A percentile compares a stretch with the other conserved stretches of the same genome.
phyloP scores from a whole-genome alignment of 2,797 vertebrate genomes.

The Lutjanus argentimaculatus region DNA sequence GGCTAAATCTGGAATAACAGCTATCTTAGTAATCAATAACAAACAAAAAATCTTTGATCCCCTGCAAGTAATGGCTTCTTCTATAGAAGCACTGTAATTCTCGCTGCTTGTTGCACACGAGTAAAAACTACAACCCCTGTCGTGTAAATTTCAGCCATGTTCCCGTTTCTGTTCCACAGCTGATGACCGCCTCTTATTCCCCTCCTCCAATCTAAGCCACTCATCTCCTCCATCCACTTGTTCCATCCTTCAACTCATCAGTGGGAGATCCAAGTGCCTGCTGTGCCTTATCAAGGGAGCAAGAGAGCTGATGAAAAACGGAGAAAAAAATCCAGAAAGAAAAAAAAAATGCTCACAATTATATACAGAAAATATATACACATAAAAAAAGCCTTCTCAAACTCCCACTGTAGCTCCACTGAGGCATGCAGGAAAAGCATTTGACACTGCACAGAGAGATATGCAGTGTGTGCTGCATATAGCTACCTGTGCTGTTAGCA shows the following conservation, averaged over 20 bases:
- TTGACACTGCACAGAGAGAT: constrained; percentile 2
- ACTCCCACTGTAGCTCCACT: background rate
- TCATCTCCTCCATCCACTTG: constrained; percentile 28
- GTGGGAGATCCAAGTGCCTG: constrained; percentile 42
- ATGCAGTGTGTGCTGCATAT: background rate
- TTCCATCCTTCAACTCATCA: constrained; percentile 43
- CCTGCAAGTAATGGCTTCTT: constrained; percentile 8
- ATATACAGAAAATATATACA: background rate
- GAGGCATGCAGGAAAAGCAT: background rate
- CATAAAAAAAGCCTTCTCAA: background rate
- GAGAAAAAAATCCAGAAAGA: background rate
- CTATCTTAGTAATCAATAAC: constrained; percentile 31
- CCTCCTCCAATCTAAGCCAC: constrained; percentile 24
- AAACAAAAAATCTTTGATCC: constrained; percentile 16
- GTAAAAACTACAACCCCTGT: background rate
- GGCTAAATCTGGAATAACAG: constrained; percentile 4
- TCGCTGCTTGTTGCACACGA: background rate
- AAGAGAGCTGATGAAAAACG: constrained; percentile 35
- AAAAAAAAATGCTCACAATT: background rate
- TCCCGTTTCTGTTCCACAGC: constrained; percentile 7
- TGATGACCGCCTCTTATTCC: constrained; percentile 17
- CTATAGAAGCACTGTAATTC: background rate
- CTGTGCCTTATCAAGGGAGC: constrained; percentile 49
- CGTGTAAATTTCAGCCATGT: background rate
- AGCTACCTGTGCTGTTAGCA: constrained; percentile 34